A percentile compares a stretch with the other conserved stretches of the same genome.
Conservation (phyloP, 2,113 vertebrate genomes). For the Catharus fuscescens region DNA sequence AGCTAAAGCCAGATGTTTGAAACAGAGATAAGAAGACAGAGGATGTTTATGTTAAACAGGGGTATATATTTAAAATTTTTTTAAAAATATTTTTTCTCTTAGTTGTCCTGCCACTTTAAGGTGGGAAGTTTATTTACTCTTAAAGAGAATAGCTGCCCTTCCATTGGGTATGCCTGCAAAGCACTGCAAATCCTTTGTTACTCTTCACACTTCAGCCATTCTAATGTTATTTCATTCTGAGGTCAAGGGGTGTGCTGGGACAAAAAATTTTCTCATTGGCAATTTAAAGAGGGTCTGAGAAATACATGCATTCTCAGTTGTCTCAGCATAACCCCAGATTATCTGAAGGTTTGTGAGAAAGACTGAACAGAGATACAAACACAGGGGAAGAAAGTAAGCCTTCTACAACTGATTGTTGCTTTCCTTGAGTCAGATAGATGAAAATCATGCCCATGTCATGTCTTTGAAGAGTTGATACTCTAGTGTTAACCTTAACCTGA, state of each 20-base stretch:
- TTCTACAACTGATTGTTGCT: neutral
- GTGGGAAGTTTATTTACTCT: neutral
- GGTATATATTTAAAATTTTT: neutral
- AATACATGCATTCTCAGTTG: neutral
- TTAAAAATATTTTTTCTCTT: neutral
- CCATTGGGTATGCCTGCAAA: neutral
- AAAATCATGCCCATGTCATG: neutral
- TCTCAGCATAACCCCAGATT: neutral
- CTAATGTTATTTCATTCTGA: neutral
- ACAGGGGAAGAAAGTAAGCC: neutral
- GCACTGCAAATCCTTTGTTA: neutral
- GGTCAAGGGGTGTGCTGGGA: neutral
- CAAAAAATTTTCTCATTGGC: neutral
- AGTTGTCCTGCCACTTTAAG: neutral
- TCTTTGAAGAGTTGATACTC: neutral
- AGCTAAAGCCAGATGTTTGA: conserved; percentile 4
- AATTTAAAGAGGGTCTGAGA: neutral
- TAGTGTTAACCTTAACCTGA: neutral
- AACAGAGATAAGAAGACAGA: neutral
- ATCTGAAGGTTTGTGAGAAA: neutral
- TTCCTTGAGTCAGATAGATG: neutral
- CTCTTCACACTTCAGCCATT: neutral
- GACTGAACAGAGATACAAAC: neutral
- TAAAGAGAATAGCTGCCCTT: neutral
- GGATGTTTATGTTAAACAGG: neutral